Evolutionary conservation across 2,888 invertebrate species (phyloP).

Genomic region (Cephus pulcher): DNA sequence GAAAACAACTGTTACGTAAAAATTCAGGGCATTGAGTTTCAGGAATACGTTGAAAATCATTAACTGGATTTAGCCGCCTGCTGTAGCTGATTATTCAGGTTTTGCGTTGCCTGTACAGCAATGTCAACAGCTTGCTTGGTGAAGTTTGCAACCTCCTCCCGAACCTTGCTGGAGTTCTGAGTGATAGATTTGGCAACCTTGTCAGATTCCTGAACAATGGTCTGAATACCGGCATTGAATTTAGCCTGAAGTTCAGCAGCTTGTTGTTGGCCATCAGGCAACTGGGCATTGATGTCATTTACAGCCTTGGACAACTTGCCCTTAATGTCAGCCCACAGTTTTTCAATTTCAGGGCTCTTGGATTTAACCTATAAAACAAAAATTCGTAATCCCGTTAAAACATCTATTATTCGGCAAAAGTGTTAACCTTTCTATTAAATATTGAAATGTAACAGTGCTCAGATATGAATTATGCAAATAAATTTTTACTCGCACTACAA

Average conservation of each 20-base stretch:
- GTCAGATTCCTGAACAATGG: slow-evolving; percentile 53
- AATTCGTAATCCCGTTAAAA: slow-evolving; percentile 15
- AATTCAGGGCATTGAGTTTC: background rate
- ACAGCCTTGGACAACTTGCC: slow-evolving; percentile 47
- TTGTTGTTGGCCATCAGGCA: slow-evolving; percentile 57
- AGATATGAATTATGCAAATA: background rate
- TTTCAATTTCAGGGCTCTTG: slow-evolving; percentile 57
- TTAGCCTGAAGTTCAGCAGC: slow-evolving; percentile 50
- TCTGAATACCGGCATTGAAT: slow-evolving; percentile 53
- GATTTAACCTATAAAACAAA: slow-evolving; percentile 49
- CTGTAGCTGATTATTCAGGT: slow-evolving; percentile 53
- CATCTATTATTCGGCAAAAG: background rate
- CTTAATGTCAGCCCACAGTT: slow-evolving; percentile 50
- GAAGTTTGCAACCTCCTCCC: slow-evolving; percentile 54
- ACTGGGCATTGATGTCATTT: slow-evolving; percentile 51
- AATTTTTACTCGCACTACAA: no score
- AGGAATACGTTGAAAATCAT: background rate
- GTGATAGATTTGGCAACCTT: slow-evolving; percentile 50
- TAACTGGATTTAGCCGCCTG: slow-evolving; percentile 30
- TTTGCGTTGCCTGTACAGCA: slow-evolving; percentile 54
- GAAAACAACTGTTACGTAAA: background rate
- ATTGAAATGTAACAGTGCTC: background rate
- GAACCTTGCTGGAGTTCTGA: slow-evolving; percentile 52
- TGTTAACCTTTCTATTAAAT: background rate
- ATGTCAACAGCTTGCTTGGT: slow-evolving; percentile 58